Base-by-base conservation (phyloP, 1,140 invertebrate genomes). In the Scaptomyza montana region DNA sequence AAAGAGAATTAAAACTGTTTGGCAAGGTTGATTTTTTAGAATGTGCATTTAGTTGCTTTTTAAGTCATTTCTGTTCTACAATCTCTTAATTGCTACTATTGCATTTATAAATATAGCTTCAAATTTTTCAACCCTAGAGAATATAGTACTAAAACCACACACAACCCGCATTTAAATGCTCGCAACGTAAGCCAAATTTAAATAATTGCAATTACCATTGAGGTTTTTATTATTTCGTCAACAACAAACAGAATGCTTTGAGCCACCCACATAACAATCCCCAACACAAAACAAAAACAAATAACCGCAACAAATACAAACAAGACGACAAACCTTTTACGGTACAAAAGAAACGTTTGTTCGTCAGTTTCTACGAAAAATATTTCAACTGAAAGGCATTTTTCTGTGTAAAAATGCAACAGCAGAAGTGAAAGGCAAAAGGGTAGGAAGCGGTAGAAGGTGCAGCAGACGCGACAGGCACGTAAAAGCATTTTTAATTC, bases 141-240 rank as follows among this genome's bases (percentile, higher is more conserved):
- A 5, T n/a, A 47, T 47, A 8, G 0, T 16, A 47, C 21, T 19
- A 4, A 6, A 21, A 47, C 33, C 33, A 9, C 13, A 47, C 13
- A 19, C 33, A 10, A 47, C 45, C 19, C n/a, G 45, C 13, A 47
- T 47, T 19, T 19, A 45, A 28, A 9, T 28, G 10, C 21, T 12
- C 46, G 55, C 43, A 59, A 10, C 43, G 55, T 59, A 43, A 59
- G 55, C 55, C 19, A 25, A 46, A 59, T 59, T 25, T n/a, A 45
- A 57, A 46, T 9, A 46, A 80, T 80, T 81, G 78, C 78, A 80
- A 77, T 80, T 73, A 73, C 77, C 16, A 16, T 16, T 16, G 73
- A 74, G 12, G 2, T 12, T 39, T 39, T 80, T 80, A 57, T 68
- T 56, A 5, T 57, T 57, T 57, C 57, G 49, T 59, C 51, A 70